Conservation (phyloP, 35 echinoderm and acorn worm species). For the Lytechinus pictus region DNA sequence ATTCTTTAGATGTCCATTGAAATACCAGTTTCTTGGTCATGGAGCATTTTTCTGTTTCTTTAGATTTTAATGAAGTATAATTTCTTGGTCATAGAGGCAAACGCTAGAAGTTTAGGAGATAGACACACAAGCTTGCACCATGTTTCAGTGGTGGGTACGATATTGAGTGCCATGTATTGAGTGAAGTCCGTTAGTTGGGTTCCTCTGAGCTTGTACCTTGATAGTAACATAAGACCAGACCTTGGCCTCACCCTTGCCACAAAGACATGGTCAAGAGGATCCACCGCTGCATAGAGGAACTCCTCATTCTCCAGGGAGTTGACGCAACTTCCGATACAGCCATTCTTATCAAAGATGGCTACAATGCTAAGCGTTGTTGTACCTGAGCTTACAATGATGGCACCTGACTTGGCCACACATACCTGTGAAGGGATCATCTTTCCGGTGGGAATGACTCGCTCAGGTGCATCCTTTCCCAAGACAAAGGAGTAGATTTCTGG, state of each 20-base stretch:
- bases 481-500: background rate
- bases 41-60: background rate
- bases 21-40: too few relatives aligned
- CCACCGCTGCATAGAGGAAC: background rate
- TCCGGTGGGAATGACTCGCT: background rate
- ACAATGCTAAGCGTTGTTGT: background rate
- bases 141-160: background rate
- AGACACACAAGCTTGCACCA: background rate
- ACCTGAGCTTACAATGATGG: background rate
- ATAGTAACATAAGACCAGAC: background rate
- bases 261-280: background rate
- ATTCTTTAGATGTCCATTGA: too few relatives aligned
- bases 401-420: background rate
- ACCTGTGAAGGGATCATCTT: background rate
- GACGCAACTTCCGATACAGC: background rate
- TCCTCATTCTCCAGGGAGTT: background rate
- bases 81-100: background rate
- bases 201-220: conserved; percentile 9
- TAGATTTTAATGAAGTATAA: background rate
- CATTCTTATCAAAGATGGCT: background rate
- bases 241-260: background rate
- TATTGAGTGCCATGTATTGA: background rate
- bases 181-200: background rate
- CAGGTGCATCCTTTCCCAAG: background rate
- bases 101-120: background rate